Evolutionary conservation across 2,797 vertebrate species (phyloP).

Genomic region (Podargus strigoides): DNA sequence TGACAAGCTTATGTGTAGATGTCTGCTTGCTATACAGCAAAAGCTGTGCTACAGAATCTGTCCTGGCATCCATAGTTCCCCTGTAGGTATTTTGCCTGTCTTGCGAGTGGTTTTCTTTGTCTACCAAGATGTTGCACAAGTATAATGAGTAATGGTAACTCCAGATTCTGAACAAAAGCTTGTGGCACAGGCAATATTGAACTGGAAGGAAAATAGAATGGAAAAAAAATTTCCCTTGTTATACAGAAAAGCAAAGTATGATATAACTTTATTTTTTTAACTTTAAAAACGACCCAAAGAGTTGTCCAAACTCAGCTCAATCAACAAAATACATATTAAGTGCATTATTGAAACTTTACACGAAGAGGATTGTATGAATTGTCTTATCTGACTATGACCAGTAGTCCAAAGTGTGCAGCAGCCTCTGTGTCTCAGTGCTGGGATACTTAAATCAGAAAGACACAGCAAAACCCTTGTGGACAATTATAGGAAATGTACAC

Average conservation of each 20-base stretch:
- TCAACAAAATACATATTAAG: not conserved
- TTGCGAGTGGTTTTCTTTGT: not conserved
- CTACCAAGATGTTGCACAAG: not conserved
- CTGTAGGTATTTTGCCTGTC: not conserved
- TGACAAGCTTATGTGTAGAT: not conserved
- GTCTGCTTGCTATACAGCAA: not conserved
- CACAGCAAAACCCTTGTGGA: not conserved
- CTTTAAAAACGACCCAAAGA: not conserved
- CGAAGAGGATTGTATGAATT: not conserved
- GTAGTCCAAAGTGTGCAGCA: not conserved
- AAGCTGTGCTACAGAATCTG: not conserved
- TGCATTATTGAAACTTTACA: not conserved
- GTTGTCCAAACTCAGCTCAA: not conserved
- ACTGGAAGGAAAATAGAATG: not conserved
- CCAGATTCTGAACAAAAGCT: not conserved
- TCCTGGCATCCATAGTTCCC: not conserved
- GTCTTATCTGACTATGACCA: not conserved
- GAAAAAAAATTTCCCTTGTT: not conserved
- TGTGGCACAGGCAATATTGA: not conserved
- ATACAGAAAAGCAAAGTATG: not conserved
- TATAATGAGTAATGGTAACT: not conserved
- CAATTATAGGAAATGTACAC: not conserved
- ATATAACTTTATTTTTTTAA: fast-evolving
- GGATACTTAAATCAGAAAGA: not conserved
- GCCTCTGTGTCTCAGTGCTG: not conserved